These are phyloP conservation scores for Exocentrus adspersus DNA, from an alignment of 2,888 invertebrate genomes.

Conservation along the genomic window DNA sequence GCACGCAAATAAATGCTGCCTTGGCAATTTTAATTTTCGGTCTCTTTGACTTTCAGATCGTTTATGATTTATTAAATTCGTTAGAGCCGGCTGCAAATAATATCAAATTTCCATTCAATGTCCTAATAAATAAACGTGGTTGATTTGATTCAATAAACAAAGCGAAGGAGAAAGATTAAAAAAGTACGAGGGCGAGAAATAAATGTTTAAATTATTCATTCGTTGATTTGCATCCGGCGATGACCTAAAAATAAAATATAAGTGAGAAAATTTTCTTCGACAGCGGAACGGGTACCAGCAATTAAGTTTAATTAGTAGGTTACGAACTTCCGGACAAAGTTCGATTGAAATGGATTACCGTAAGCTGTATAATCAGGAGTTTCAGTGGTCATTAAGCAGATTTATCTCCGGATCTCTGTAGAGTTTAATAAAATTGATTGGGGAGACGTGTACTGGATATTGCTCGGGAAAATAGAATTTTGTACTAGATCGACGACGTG, in stretches of 20 bases:
- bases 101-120: too few relatives aligned
- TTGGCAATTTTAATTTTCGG: conserved; percentile 9
- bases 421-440: conserved; percentile 1
- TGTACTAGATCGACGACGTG: neutral
- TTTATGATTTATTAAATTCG: conserved; percentile 10
- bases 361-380: conserved; percentile 12
- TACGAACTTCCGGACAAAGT: neutral
- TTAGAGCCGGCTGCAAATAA: too few relatives aligned
- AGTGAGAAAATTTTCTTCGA: neutral
- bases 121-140: too few relatives aligned
- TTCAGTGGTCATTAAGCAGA: conserved; percentile 3
- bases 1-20: too few relatives aligned
- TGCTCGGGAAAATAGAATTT: neutral
- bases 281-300: neutral
- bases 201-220: too few relatives aligned
- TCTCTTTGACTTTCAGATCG: neutral
- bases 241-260: neutral
- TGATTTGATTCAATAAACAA: too few relatives aligned
- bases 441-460: neutral
- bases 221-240: too few relatives aligned
- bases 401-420: neutral
- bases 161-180: too few relatives aligned
- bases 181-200: too few relatives aligned
- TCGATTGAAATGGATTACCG: neutral
- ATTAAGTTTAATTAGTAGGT: conserved; percentile 6